Conservation (phyloP, 1,140 invertebrate species). For the Drosophila pandora region DNA sequence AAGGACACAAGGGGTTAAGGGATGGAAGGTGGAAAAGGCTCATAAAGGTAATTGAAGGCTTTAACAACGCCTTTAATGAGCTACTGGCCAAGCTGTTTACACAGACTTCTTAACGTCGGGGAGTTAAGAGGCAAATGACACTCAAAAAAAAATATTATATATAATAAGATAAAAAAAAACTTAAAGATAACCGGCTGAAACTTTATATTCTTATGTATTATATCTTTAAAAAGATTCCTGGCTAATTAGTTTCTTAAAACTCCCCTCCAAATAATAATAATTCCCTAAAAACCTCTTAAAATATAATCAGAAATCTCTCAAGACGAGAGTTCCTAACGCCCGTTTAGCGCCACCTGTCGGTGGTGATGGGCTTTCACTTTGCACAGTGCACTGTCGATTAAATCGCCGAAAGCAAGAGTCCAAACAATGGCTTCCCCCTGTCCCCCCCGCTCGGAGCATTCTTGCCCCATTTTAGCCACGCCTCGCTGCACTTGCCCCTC, state of each 20-base stretch:
- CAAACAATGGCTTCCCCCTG: conserved; percentile 2
- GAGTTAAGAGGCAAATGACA: neutral
- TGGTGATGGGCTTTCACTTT: neutral
- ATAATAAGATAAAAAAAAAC: no score
- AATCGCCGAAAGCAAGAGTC: conserved; percentile 17
- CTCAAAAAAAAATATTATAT: neutral
- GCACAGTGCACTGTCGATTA: no score
- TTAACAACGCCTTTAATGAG: conserved; percentile 1
- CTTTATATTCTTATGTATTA: no score
- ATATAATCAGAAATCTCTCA: neutral
- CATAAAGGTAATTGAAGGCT: conserved; percentile 38
- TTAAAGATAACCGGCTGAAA: no score
- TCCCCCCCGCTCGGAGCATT: neutral
- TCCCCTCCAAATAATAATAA: no score
- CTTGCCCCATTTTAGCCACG: conserved; percentile 1
- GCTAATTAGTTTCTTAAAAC: no score
- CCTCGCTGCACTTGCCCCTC: conserved; percentile 3
- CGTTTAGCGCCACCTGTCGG: neutral
- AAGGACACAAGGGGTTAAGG: neutral
- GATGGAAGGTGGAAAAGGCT: conserved; percentile 10
- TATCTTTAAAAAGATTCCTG: no score
- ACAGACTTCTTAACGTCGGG: neutral
- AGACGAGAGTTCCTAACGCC: no score
- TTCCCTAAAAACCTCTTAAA: no score
- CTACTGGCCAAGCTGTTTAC: neutral